Percentiles rank a stretch among this genome's conserved stretches.
Evolutionary conservation across 2,888 invertebrate genomes (phyloP).

Genomic region (Metopia argyrocephala): DNA sequence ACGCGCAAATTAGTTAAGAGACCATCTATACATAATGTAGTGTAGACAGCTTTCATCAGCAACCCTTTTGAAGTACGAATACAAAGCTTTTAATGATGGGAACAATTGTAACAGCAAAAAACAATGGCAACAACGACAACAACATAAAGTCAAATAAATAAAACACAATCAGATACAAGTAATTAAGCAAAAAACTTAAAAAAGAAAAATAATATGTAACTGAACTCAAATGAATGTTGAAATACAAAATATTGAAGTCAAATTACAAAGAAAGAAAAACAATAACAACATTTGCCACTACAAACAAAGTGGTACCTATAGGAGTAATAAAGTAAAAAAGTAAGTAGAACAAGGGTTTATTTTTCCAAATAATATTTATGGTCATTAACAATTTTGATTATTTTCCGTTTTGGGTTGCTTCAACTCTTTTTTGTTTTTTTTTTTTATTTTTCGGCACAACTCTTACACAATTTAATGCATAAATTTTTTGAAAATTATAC

Average conservation of each 20-base stretch:
- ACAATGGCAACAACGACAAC: slow-evolving; percentile 23
- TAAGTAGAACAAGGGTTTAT: slow-evolving; percentile 44
- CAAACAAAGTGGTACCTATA: slow-evolving; percentile 47
- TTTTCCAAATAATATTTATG: slow-evolving; percentile 55
- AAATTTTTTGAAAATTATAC: not conserved
- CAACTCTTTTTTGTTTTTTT: slow-evolving; percentile 46
- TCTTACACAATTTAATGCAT: not conserved
- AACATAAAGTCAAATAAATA: slow-evolving; percentile 61
- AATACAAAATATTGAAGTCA: slow-evolving; percentile 54
- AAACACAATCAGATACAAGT: slow-evolving; percentile 72
- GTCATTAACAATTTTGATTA: slow-evolving; percentile 61
- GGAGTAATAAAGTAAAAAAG: slow-evolving; percentile 5
- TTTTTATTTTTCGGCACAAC: not conserved
- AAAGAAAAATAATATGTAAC: slow-evolving; percentile 2
- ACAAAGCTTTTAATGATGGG: slow-evolving; percentile 72
- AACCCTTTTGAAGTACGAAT: slow-evolving; percentile 5
- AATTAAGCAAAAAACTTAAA: slow-evolving; percentile 72
- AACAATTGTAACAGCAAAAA: slow-evolving; percentile 62
- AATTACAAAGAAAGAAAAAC: slow-evolving; percentile 37
- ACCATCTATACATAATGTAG: not conserved
- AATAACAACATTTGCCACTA: not conserved
- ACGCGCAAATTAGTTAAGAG: not conserved
- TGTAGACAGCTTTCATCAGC: slow-evolving; percentile 11
- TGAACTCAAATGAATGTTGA: not conserved
- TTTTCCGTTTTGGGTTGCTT: slow-evolving; percentile 49